phyloP scores from a whole-genome alignment of 2,888 invertebrate species.

The Synergus umbraculus region DNA sequence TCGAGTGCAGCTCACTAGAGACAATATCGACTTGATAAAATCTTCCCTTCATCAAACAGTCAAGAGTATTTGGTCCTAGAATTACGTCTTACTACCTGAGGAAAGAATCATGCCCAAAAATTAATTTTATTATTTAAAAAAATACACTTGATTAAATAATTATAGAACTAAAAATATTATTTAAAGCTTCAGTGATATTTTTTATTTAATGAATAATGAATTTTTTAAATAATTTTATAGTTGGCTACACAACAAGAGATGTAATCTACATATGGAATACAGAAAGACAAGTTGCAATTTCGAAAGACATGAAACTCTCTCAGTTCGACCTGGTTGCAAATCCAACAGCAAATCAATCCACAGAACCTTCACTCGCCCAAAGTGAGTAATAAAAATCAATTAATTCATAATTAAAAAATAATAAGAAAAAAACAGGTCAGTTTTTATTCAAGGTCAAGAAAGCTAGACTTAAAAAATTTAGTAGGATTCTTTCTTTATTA shows the following conservation, averaged over 20 bases:
- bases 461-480: neutral
- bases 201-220: no score
- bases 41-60: neutral
- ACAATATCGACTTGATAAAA: slow-evolving; percentile 19
- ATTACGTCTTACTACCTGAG: neutral
- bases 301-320: slow-evolving; percentile 89
- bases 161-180: no score
- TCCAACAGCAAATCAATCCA: slow-evolving; percentile 84
- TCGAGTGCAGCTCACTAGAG: neutral
- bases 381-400: slow-evolving; percentile 62
- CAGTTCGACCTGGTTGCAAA: slow-evolving; percentile 90
- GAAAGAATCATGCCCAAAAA: neutral
- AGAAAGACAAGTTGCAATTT: slow-evolving; percentile 85
- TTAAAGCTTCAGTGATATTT: no score
- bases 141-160: no score
- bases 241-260: slow-evolving; percentile 86
- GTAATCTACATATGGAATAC: slow-evolving; percentile 87
- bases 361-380: slow-evolving; percentile 64
- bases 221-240: slow-evolving; percentile 74
- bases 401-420: neutral
- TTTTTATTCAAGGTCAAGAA: neutral
- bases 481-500: neutral
- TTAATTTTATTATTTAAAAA: neutral
- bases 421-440: neutral
- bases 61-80: neutral